Percentiles rank a stretch among this genome's conserved stretches.
These are phyloP conservation scores for Neotoma lepida DNA, from an alignment of 2,113 vertebrate species.

Conservation along the genomic window DNA sequence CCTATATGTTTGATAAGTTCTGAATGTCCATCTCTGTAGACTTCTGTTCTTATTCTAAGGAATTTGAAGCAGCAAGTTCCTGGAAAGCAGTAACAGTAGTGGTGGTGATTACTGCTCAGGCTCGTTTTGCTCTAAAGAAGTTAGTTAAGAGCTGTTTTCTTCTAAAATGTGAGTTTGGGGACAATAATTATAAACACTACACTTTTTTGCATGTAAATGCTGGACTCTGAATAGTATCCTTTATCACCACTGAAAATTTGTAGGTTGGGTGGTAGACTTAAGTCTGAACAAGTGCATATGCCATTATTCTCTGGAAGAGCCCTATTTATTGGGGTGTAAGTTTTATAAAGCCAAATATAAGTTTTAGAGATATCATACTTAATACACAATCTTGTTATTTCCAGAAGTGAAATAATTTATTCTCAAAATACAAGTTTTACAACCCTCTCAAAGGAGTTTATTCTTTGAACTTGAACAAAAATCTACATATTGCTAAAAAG, in stretches of 20 bases:
- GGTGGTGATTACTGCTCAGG: neutral
- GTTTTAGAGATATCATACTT: constrained; percentile 63
- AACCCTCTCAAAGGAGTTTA: constrained; percentile 70
- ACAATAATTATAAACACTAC: neutral
- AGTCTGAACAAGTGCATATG: constrained; percentile 50
- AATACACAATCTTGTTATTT: constrained; percentile 69
- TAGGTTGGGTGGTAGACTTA: neutral
- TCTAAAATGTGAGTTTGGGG: neutral
- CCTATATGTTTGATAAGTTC: constrained; percentile 6
- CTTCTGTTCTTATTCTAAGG: neutral
- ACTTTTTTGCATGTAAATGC: neutral
- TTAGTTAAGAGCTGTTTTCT: neutral
- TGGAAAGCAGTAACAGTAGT: neutral
- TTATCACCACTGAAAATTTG: constrained; percentile 49
- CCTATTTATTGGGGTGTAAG: constrained; percentile 34
- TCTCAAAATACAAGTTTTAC: constrained; percentile 67
- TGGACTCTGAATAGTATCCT: constrained; percentile 5
- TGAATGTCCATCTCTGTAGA: neutral
- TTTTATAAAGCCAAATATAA: constrained; percentile 59
- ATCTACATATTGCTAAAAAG: constrained; percentile 78
- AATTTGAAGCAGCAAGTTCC: constrained; percentile 20
- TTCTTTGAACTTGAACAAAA: constrained; percentile 76
- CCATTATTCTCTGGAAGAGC: constrained; percentile 56
- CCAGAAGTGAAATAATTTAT: constrained; percentile 71
- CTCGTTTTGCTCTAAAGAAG: constrained; percentile 33